phyloP scores from a whole-genome alignment of 2,888 invertebrate species.

The Heliconius ismenius region DNA sequence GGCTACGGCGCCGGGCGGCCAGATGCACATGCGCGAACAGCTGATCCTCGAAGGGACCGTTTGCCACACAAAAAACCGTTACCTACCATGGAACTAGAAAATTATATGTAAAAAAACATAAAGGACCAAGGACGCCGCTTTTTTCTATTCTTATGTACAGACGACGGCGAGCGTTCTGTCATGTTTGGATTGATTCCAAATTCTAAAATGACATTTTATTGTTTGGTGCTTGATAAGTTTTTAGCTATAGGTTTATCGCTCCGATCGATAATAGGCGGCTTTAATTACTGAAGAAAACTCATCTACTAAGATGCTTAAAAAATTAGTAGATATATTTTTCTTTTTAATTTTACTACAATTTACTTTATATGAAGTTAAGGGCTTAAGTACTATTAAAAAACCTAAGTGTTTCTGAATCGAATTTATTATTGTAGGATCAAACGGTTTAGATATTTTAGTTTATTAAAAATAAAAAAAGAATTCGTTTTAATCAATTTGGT shows the following conservation, averaged over 20 bases:
- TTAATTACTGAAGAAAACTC: background rate
- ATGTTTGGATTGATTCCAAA: conserved; percentile 33
- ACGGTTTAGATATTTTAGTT: too few relatives aligned
- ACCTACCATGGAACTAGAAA: conserved; percentile 55
- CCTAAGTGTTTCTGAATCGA: too few relatives aligned
- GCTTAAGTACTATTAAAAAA: too few relatives aligned
- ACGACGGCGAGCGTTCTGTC: conserved; percentile 40
- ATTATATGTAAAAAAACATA: conserved; percentile 40
- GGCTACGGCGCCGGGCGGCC: conserved; percentile 55
- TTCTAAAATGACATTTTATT: conserved; percentile 30
- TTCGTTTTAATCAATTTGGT: too few relatives aligned
- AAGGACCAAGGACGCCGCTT: conserved; percentile 8
- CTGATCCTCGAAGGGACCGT: conserved; percentile 66
- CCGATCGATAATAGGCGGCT: background rate
- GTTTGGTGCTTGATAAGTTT: background rate
- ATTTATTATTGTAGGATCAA: too few relatives aligned
- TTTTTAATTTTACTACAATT: too few relatives aligned
- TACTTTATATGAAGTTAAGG: too few relatives aligned
- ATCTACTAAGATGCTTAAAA: background rate
- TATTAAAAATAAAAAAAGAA: too few relatives aligned
- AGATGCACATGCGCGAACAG: conserved; percentile 79
- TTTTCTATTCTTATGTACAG: conserved; percentile 19
- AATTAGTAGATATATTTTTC: too few relatives aligned
- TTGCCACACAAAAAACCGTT: conserved; percentile 52
- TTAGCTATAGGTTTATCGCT: background rate